A percentile compares a stretch with the other conserved stretches of the same genome.
Evolutionary conservation across 2,797 vertebrate genomes (phyloP).

Genomic region (Callimico goeldii): DNA sequence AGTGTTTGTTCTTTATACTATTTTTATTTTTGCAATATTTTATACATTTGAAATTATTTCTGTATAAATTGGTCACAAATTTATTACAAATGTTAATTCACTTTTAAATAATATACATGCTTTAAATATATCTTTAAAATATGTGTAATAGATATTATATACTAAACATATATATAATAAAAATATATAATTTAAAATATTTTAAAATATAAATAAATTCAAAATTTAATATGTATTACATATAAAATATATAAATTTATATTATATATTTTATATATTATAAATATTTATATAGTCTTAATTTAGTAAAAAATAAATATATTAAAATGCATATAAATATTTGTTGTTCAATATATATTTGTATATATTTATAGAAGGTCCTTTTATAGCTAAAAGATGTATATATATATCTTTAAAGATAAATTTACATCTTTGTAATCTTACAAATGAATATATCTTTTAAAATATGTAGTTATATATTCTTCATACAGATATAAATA

Average conservation of each 20-base stretch:
- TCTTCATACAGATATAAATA: background rate
- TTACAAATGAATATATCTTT: too few relatives aligned
- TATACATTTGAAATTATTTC: slow-evolving; percentile 7
- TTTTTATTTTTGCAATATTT: background rate
- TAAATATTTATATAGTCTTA: too few relatives aligned
- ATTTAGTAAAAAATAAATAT: too few relatives aligned
- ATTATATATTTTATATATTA: too few relatives aligned
- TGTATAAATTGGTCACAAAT: background rate
- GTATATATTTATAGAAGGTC: too few relatives aligned
- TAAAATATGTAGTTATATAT: background rate
- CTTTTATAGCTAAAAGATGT: too few relatives aligned
- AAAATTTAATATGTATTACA: too few relatives aligned
- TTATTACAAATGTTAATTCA: background rate
- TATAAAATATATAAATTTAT: too few relatives aligned
- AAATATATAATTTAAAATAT: background rate
- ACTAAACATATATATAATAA: background rate
- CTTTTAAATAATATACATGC: background rate
- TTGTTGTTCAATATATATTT: too few relatives aligned
- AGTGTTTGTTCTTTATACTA: background rate
- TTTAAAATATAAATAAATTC: background rate
- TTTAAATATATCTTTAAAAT: background rate
- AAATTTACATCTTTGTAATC: too few relatives aligned
- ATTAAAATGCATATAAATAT: too few relatives aligned
- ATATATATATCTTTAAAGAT: too few relatives aligned
- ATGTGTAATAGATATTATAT: background rate